Evolutionary conservation across 2,797 vertebrate species (phyloP).

Genomic region (Crocodylus rhombifer): DNA sequence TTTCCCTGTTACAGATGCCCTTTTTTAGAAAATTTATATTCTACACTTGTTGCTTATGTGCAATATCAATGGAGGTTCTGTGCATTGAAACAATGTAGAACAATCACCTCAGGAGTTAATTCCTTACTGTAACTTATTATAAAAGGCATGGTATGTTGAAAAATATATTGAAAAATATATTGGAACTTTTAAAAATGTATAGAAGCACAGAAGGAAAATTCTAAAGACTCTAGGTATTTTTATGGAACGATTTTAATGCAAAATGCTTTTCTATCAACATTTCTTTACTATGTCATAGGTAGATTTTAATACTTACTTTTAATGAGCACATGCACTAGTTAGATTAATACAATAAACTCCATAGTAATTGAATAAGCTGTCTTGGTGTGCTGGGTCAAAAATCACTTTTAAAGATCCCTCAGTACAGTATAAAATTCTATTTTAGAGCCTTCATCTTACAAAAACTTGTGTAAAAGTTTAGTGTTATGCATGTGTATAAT

Average conservation of each 20-base stretch:
- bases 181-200: not conserved
- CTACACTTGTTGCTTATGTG: not conserved
- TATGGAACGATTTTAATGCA: not conserved
- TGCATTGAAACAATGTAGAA: not conserved
- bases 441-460: not conserved
- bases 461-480: not conserved
- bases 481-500: not conserved
- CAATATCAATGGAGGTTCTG: not conserved
- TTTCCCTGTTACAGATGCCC: not conserved
- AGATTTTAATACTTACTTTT: not conserved
- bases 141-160: not conserved
- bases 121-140: not conserved
- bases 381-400: not conserved
- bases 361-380: not conserved
- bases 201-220: not conserved
- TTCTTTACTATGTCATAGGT: not conserved
- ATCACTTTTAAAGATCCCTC: not conserved
- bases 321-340: not conserved
- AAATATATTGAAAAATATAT: not conserved
- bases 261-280: not conserved
- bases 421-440: not conserved
- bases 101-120: not conserved
- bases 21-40: constrained; percentile 4
- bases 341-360: not conserved
- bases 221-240: not conserved